These are phyloP conservation scores for Saccostrea cuccullata DNA, from an alignment of 1,140 invertebrate genomes.

Conservation along the genomic window DNA sequence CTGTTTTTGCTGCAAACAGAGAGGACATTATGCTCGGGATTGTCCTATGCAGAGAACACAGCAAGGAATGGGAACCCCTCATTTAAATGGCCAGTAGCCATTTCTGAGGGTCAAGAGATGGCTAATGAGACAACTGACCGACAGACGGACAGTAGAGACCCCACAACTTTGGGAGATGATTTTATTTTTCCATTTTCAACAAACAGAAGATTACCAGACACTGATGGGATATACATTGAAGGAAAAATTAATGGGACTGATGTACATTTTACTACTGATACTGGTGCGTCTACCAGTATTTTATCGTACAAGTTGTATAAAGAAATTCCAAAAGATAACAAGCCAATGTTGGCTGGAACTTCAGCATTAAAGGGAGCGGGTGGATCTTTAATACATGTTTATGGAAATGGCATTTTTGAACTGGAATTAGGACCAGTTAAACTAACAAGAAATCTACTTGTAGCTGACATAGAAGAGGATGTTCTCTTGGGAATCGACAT, in stretches of 20 bases:
- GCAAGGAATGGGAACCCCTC: background rate
- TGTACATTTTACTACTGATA: slow-evolving; percentile 33
- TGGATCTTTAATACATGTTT: slow-evolving; percentile 8
- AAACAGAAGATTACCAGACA: background rate
- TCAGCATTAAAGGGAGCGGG: background rate
- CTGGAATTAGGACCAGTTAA: background rate
- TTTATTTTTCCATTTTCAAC: background rate
- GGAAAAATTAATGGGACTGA: slow-evolving; percentile 9
- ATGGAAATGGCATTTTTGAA: slow-evolving; percentile 34
- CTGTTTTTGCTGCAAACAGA: no score
- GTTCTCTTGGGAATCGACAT: no score
- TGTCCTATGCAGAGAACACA: no score
- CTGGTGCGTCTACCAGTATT: slow-evolving; percentile 36
- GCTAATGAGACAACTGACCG: background rate
- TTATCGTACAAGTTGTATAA: background rate
- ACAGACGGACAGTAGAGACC: background rate
- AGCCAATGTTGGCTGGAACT: slow-evolving; percentile 2
- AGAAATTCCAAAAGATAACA: background rate
- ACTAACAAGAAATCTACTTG: background rate
- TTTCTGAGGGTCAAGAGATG: slow-evolving; percentile 10
- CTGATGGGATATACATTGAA: slow-evolving; percentile 37
- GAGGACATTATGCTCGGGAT: no score
- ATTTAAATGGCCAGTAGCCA: background rate
- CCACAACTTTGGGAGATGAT: background rate
- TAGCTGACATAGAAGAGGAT: background rate